phyloP scores from a whole-genome alignment of 2,113 vertebrate species.

The Centropus bengalensis region DNA sequence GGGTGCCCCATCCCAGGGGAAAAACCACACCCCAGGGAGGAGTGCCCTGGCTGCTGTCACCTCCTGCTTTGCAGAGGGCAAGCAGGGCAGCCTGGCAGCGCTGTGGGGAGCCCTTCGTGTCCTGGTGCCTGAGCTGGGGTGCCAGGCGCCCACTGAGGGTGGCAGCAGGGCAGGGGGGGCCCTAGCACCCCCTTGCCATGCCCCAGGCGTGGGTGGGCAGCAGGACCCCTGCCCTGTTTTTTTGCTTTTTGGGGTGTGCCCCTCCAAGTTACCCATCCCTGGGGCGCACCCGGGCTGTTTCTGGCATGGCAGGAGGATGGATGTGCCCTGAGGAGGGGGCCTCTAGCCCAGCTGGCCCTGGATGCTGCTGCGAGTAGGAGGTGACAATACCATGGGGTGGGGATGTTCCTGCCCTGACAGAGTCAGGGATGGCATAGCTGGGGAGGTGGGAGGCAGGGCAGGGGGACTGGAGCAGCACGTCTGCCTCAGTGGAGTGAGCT shows the following conservation, averaged over 20 bases:
- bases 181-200: accelerated
- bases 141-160: background rate
- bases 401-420: background rate
- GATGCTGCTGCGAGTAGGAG: background rate
- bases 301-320: background rate
- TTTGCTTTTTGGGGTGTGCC: background rate
- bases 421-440: background rate
- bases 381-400: background rate
- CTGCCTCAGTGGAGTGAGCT: background rate
- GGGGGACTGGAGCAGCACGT: too few species aligned
- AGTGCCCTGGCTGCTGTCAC: background rate
- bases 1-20: background rate
- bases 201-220: accelerated
- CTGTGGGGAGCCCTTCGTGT: accelerated
- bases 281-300: background rate
- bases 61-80: background rate
- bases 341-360: accelerated
- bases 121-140: background rate
- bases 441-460: background rate
- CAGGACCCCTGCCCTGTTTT: background rate
- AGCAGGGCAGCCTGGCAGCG: accelerated
- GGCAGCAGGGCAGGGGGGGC: background rate
- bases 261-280: background rate
- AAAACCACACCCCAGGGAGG: background rate
- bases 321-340: background rate